phyloP scores from a whole-genome alignment of 2,113 vertebrate species.

The Elanus axillaris region DNA sequence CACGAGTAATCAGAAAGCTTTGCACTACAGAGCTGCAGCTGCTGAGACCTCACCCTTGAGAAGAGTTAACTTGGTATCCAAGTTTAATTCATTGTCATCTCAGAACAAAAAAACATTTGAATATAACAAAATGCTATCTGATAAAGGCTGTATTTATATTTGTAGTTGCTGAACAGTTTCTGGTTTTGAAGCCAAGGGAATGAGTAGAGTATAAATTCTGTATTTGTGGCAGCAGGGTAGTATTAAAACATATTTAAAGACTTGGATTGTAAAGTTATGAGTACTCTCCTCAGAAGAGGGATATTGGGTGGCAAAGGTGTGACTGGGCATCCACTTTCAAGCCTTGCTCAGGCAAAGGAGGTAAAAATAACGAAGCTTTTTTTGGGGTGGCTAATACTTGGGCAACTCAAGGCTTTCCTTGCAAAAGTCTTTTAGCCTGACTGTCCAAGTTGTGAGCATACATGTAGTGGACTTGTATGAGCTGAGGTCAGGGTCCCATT shows the following conservation, averaged over 20 bases:
- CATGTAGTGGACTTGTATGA: fast-evolving
- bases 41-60: not conserved
- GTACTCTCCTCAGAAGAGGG: not conserved
- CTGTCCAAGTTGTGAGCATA: fast-evolving
- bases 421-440: not conserved
- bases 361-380: not conserved
- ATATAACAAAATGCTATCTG: not conserved
- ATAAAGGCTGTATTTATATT: not conserved
- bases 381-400: not conserved
- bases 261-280: not conserved
- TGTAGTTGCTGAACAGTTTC: not conserved
- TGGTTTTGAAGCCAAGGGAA: not conserved
- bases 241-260: not conserved
- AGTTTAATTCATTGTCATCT: not conserved
- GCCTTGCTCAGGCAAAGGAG: not conserved
- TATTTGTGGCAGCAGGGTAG: not conserved
- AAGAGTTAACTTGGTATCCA: not conserved
- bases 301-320: not conserved
- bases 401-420: not conserved
- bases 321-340: not conserved
- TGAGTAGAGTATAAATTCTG: not conserved
- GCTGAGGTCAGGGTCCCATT: not conserved
- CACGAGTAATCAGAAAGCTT: not conserved
- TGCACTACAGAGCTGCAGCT: not conserved
- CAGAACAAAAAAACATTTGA: not conserved